These are phyloP conservation scores for Brenthis hecate DNA, from an alignment of 2,888 invertebrate genomes.

Conservation along the genomic window DNA sequence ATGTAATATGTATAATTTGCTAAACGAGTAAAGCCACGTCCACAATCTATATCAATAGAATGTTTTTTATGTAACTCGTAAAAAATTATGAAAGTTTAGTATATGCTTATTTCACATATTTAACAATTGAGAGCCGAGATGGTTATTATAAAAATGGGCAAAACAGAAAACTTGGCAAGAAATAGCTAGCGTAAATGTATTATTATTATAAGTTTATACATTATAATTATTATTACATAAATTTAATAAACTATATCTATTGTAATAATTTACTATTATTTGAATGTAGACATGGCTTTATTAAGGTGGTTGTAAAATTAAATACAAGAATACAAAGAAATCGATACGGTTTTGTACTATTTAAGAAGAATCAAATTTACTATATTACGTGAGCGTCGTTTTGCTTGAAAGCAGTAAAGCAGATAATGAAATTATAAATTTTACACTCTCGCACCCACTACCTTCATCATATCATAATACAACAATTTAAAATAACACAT, in stretches of 20 bases:
- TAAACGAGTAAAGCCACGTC: constrained; percentile 13
- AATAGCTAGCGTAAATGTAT: constrained; percentile 11
- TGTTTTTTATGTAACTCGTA: neutral
- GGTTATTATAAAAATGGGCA: neutral
- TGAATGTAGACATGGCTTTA: constrained; percentile 13
- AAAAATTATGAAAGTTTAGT: neutral
- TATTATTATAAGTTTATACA: neutral
- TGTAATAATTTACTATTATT: neutral
- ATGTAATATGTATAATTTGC: constrained; percentile 6
- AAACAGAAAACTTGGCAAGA: constrained; percentile 11
- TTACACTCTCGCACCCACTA: too few relatives aligned
- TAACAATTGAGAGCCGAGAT: too few relatives aligned
- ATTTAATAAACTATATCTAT: neutral
- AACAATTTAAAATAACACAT: neutral
- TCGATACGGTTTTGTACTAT: constrained; percentile 18
- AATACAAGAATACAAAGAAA: constrained; percentile 3
- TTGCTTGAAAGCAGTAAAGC: neutral
- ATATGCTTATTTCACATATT: too few relatives aligned
- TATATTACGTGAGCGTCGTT: neutral
- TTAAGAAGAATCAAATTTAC: neutral
- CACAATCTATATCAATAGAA: neutral
- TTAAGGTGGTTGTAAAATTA: neutral
- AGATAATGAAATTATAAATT: neutral
- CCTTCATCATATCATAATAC: too few relatives aligned
- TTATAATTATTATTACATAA: neutral